Evolutionary conservation across 2,797 vertebrate genomes (phyloP), one percentile per base, ranked within the genome.

Genomic region (Hyperoplus lanceolatus): DNA sequence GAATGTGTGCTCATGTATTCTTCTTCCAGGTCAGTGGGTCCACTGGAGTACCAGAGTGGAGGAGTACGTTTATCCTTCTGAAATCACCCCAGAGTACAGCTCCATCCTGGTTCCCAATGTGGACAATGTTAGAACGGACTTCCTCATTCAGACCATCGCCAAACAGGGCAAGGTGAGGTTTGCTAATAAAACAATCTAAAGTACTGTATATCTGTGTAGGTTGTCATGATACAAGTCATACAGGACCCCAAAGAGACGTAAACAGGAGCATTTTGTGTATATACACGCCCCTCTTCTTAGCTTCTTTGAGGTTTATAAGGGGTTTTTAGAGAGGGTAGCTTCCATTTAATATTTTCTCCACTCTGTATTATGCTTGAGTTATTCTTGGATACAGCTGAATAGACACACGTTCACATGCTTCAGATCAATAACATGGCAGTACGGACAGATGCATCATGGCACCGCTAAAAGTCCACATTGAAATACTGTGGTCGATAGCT

Each of bases 21-120:
- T 54, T 12, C 41, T 65, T 83, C 8, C 83, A 99, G 98, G 98
- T 72, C 92, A 95, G 39, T 99, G 98, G 98, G 90, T 92, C 64
- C 98, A 99, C 80, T 99, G 98, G 98, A 95, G 87, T 82, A 95
- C 92, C 0, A 73, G 58, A 83, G 4, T 75, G 92, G 94, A 97
- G 79, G 96, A 97, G 49, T 99, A 98, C 5, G 16, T 96, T 21
- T 99, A 99, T 87, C 97, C 98, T 78, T 86, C 87, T 1, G 92
- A 95, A 50, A 21, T 84, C 75, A 86, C 96, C 73, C 77, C 97
- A 45, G 96, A 97, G 13, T 99, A 98, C 63, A 82, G 92, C 82
- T 98, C 98, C 59, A 98, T 99, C 85, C 90, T 99, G 79, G 97
- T 99, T 29, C 98, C 98, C 68, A 99, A 98, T 75, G 97, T 99